Evolutionary conservation across 2,797 vertebrate genomes (phyloP), one percentile per base, ranked within the genome.

Genomic region (Neosilurus hyrtlii): DNA sequence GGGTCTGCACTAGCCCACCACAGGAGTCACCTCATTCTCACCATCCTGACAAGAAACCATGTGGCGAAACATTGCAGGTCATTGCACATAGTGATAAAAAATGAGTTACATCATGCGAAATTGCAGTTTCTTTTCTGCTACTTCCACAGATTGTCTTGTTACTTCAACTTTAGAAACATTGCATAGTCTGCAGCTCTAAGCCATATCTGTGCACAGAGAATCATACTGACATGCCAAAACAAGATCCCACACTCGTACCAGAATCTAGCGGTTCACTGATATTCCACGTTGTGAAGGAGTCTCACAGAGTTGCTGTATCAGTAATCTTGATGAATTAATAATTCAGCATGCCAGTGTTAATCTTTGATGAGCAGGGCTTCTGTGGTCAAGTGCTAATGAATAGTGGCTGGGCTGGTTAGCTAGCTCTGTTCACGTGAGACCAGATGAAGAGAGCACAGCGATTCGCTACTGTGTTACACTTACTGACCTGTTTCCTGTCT

Each of bases 351-450:
- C 90, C 88, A 84, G 84, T 85, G 91, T 95, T 93, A 94, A 95
- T 95, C 90, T 95, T 95, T 94, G 90, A 94, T 94, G 94, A 94
- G 93, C 87, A 88, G 93, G 88, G 91, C 91, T 93, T 89, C 92
- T 93, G 92, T 91, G 94, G 94, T 95, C 94, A 95, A 93, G 92
- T 92, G 89, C 92, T 93, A 94, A 94, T 93, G 93, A 93, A 94
- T 92, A 92, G 92, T 93, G 91, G 73, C 73, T 26, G 88, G 91
- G 81, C 85, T 90, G 90, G 89, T 91, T 89, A 91, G 91, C 91
- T 91, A 87, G 85, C 91, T 90, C 86, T 82, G 86, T 89, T 86
- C 84, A 76, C 70, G 81, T 30, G 75, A 51, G 85, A 79, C 72
- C 15, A 30, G 37, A 71, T 85, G 71, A 88, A 80, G 59, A 82